phyloP scores from a whole-genome alignment of 2,888 invertebrate genomes.

The Platerodrilus igneus region DNA sequence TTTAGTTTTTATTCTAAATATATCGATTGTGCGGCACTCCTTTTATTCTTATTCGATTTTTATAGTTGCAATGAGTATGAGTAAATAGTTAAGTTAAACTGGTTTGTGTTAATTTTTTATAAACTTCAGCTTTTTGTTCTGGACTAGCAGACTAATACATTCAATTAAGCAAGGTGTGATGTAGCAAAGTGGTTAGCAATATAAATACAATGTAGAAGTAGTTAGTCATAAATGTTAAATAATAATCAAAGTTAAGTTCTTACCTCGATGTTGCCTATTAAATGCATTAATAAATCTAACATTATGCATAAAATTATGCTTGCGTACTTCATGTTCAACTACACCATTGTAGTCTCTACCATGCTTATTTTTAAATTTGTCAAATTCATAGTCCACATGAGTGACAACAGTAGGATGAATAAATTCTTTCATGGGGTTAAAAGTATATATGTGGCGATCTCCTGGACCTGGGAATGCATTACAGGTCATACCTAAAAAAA shows the following conservation, averaged over 20 bases:
- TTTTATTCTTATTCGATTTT: too few species aligned
- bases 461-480: conserved; percentile 85
- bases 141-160: too few species aligned
- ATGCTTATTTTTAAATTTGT: conserved; percentile 69
- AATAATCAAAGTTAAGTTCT: too few species aligned
- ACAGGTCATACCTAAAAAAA: conserved; percentile 64
- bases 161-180: too few species aligned
- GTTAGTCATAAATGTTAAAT: too few species aligned
- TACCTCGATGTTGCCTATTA: conserved; percentile 42
- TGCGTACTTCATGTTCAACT: conserved; percentile 64
- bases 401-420: conserved; percentile 63
- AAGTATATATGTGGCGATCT: conserved; percentile 67
- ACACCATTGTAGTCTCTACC: conserved; percentile 60
- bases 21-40: too few species aligned
- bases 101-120: conserved; percentile 1
- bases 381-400: conserved; percentile 73
- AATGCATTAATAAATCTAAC: conserved; percentile 56
- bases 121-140: too few species aligned
- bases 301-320: conserved; percentile 82
- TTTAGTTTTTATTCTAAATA: too few species aligned
- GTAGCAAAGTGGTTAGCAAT: too few species aligned
- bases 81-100: too few species aligned
- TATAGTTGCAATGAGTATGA: too few species aligned
- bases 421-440: conserved; percentile 93
- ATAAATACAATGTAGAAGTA: too few species aligned